These are phyloP conservation scores for Hesperophylax magnus DNA, from an alignment of 1,140 invertebrate species.

Conservation along the genomic window DNA sequence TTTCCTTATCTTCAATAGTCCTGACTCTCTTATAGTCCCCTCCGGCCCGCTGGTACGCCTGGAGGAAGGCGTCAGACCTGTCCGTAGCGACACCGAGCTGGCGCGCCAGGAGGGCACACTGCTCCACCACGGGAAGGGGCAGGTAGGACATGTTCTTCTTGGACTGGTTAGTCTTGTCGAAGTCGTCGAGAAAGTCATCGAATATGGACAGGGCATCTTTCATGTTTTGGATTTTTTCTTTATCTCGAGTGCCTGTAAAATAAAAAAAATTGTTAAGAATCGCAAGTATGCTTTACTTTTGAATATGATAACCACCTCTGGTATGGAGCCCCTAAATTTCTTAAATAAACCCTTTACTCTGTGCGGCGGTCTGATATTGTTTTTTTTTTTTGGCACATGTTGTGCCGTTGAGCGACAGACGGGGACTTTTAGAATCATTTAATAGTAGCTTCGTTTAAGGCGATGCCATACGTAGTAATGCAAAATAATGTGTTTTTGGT, in stretches of 20 bases:
- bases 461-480: too few relatives aligned
- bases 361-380: too few relatives aligned
- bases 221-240: conserved; percentile 77
- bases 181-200: conserved; percentile 76
- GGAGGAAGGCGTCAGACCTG: conserved; percentile 65
- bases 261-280: background rate
- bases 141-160: conserved; percentile 76
- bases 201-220: conserved; percentile 76
- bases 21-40: conserved; percentile 78
- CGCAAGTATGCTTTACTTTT: too few relatives aligned
- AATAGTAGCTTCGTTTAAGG: too few relatives aligned
- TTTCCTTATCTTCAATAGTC: conserved; percentile 70
- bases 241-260: conserved; percentile 74
- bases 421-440: too few relatives aligned
- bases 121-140: conserved; percentile 63
- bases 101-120: conserved; percentile 49
- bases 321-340: too few relatives aligned
- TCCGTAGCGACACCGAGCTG: background rate
- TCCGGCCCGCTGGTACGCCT: conserved; percentile 71
- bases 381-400: too few relatives aligned
- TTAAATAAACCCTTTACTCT: too few relatives aligned
- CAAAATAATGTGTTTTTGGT: too few relatives aligned
- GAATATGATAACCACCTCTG: too few relatives aligned
- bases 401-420: too few relatives aligned
- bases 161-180: conserved; percentile 73